Evolutionary conservation across 2,113 vertebrate species (phyloP), one percentile per base, ranked within the genome.

Genomic region (Perognathus longimembris): DNA sequence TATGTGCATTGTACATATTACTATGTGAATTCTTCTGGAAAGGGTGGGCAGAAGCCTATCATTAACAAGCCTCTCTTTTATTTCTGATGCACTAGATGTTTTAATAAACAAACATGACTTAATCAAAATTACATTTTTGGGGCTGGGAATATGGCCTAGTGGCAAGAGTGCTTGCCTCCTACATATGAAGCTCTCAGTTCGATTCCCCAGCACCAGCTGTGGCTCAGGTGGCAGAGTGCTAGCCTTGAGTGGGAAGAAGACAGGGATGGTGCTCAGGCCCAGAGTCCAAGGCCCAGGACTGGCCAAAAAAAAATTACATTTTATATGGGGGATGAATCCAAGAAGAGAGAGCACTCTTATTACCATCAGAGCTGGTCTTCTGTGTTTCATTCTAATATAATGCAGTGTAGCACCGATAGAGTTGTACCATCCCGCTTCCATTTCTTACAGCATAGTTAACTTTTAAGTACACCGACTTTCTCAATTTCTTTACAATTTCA

Each of bases 361-460:
- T 90, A 85, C 61, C 70, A 30, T 6, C 28, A 79, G 24, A 88
- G 14, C 0, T 73, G 81, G 20, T 12, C n/a, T 54, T 83, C 21
- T 73, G 7, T 30, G 7, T 45, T 59, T 40, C 50, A 90, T 18
- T 85, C 5, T 66, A 32, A 15, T 30, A 12, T 14, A 38, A 66
- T 3, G 81, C 28, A 57, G 79, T 70, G 7, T n/a, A 69, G 28
- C 82, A 30, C 40, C 63, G 24, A 7, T 34, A 69, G 50, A 40
- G 69, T 50, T 42, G 7, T 76, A 10, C 7, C 3, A 81, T 7
- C 0, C 6, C 86, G 57, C 63, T 76, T 85, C 76, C 28, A 67
- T 59, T 96, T 81, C 79, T 85, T 59, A 86, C 54, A 36, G 2
- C 14, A 74, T 74, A 10, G 28, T 82, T 79, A 92, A 57, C 7